Evolutionary conservation across 2,113 vertebrate species (phyloP).

Genomic region (Laticauda colubrina): DNA sequence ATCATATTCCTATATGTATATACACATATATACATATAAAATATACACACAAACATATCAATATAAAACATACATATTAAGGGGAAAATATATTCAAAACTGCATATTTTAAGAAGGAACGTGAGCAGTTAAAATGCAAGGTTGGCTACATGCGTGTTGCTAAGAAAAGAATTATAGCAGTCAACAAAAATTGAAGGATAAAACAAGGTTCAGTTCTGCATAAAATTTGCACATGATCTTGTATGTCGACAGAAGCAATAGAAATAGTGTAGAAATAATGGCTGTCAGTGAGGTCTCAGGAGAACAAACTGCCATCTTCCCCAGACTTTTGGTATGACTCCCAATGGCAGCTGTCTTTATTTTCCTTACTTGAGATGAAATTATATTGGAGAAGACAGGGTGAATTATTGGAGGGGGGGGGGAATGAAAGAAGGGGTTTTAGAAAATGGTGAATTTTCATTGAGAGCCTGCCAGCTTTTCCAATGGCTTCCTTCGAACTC

Average conservation of each 20-base stretch:
- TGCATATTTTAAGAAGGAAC: background rate
- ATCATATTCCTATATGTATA: no score
- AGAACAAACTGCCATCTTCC: background rate
- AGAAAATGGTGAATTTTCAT: background rate
- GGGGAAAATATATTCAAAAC: background rate
- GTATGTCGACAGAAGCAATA: background rate
- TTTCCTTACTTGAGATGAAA: background rate
- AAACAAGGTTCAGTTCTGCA: background rate
- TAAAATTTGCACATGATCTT: background rate
- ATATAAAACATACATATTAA: no score
- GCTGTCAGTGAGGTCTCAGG: background rate
- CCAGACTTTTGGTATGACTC: background rate
- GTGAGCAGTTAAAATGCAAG: background rate
- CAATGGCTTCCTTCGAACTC: no score
- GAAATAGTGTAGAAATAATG: background rate
- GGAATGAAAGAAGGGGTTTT: background rate
- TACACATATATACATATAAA: no score
- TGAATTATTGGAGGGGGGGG: rapidly evolving
- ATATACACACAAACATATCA: no score
- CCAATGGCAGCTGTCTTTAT: background rate
- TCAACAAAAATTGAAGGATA: background rate
- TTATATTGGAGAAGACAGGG: background rate
- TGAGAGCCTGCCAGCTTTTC: no score
- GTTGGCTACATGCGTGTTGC: background rate
- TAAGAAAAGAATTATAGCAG: background rate